Evolutionary conservation across 1,140 invertebrate species (phyloP).

Genomic region (Grapholita molesta): DNA sequence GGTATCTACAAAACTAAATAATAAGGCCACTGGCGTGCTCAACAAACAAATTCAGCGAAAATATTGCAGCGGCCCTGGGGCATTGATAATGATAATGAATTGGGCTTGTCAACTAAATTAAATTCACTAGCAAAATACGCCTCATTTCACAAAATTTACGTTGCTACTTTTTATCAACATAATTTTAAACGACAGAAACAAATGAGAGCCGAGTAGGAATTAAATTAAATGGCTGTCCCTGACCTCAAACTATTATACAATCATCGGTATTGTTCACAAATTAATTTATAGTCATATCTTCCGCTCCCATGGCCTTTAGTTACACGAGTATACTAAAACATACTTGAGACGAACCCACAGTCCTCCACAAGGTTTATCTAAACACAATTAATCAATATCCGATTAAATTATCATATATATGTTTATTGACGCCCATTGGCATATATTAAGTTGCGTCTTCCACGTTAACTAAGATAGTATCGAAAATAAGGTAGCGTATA

Average conservation of each 20-base stretch:
- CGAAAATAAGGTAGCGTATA: background rate
- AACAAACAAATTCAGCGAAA: background rate
- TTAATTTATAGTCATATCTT: slow-evolving; percentile 7
- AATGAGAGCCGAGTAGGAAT: background rate
- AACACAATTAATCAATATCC: slow-evolving; percentile 14
- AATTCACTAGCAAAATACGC: background rate
- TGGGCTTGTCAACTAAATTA: background rate
- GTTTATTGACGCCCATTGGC: background rate
- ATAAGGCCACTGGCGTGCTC: background rate
- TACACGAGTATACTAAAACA: slow-evolving; percentile 8
- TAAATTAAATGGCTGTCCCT: background rate
- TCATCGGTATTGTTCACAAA: background rate
- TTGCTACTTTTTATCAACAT: background rate
- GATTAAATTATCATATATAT: slow-evolving; percentile 10
- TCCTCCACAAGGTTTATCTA: slow-evolving; percentile 11
- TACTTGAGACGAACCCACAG: background rate
- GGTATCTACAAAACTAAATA: background rate
- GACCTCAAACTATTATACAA: background rate
- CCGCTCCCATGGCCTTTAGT: slow-evolving; percentile 6
- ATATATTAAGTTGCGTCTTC: slow-evolving; percentile 12
- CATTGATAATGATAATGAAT: slow-evolving; percentile 14
- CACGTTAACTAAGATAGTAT: background rate
- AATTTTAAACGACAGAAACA: background rate
- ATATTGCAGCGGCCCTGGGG: background rate
- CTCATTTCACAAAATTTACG: background rate